Percentiles rank a stretch among this genome's conserved stretches.
phyloP scores from a whole-genome alignment of 2,888 invertebrate species.

The Dimorphilus gyrociliatus region DNA sequence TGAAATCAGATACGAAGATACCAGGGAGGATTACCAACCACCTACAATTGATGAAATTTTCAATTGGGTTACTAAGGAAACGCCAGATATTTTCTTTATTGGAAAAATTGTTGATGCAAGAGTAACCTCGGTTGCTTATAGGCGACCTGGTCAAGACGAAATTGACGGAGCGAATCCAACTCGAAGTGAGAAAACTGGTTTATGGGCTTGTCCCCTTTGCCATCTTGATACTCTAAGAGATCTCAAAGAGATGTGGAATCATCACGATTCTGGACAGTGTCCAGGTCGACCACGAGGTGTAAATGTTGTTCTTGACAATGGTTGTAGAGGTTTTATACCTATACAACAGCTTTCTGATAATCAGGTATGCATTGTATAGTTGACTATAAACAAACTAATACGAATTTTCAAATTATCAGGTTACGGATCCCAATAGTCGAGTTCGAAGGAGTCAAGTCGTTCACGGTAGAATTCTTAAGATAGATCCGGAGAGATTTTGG shows the following conservation, averaged over 20 bases:
- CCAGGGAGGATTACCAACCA: conserved; percentile 58
- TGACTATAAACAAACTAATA: conserved; percentile 59
- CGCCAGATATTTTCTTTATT: conserved; percentile 77
- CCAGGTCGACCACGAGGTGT: conserved; percentile 90
- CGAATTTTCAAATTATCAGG: background rate
- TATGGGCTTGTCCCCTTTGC: conserved; percentile 97
- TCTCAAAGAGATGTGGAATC: conserved; percentile 91
- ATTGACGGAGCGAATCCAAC: conserved; percentile 88
- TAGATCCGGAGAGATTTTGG: conserved; percentile 73
- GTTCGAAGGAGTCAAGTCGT: conserved; percentile 13
- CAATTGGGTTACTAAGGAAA: conserved; percentile 87
- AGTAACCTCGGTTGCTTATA: conserved; percentile 56
- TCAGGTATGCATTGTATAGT: conserved; percentile 77
- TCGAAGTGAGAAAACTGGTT: conserved; percentile 74
- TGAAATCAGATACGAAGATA: conserved; percentile 88
- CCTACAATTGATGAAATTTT: conserved; percentile 74
- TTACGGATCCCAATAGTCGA: background rate
- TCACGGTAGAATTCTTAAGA: conserved; percentile 70
- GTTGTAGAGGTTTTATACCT: conserved; percentile 70
- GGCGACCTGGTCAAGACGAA: conserved; percentile 79
- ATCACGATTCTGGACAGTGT: conserved; percentile 81
- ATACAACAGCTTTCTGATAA: conserved; percentile 83
- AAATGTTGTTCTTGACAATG: conserved; percentile 72
- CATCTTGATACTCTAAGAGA: conserved; percentile 87
- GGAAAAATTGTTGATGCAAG: conserved; percentile 51